These are phyloP conservation scores for Tetramorium bicarinatum DNA, from an alignment of 2,888 invertebrate genomes.

Conservation along the genomic window DNA sequence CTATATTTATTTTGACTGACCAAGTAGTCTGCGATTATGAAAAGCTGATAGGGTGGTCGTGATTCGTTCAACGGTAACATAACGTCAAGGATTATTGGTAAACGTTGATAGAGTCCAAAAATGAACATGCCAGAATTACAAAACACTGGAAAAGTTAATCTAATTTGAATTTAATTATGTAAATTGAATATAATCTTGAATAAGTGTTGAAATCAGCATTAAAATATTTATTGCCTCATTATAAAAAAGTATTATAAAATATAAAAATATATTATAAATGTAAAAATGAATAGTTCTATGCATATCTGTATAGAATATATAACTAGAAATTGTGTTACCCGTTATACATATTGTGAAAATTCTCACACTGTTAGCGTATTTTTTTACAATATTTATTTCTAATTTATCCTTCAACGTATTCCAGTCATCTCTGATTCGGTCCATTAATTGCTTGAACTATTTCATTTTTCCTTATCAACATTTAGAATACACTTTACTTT, in stretches of 20 bases:
- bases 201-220: not conserved
- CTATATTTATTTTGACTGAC: slow-evolving; percentile 37
- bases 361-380: not conserved
- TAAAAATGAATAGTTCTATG: not conserved
- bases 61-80: slow-evolving; percentile 39
- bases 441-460: slow-evolving; percentile 32
- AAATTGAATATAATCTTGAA: not conserved
- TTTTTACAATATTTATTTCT: slow-evolving; percentile 36
- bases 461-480: not conserved
- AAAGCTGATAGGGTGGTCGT: not conserved
- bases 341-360: not conserved
- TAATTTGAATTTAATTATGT: slow-evolving; percentile 1
- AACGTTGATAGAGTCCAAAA: not conserved
- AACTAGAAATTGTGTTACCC: not conserved
- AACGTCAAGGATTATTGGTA: slow-evolving; percentile 21
- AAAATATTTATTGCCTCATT: not conserved
- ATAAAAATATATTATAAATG: too few relatives aligned
- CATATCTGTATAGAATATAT: not conserved
- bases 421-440: slow-evolving; percentile 19
- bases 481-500: not conserved
- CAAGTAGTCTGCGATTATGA: slow-evolving; percentile 19
- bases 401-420: slow-evolving; percentile 17
- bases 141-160: not conserved
- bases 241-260: too few relatives aligned
- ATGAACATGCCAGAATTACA: not conserved